Base-by-base conservation (phyloP, 2,113 vertebrate species). In the Amia ocellicauda region DNA sequence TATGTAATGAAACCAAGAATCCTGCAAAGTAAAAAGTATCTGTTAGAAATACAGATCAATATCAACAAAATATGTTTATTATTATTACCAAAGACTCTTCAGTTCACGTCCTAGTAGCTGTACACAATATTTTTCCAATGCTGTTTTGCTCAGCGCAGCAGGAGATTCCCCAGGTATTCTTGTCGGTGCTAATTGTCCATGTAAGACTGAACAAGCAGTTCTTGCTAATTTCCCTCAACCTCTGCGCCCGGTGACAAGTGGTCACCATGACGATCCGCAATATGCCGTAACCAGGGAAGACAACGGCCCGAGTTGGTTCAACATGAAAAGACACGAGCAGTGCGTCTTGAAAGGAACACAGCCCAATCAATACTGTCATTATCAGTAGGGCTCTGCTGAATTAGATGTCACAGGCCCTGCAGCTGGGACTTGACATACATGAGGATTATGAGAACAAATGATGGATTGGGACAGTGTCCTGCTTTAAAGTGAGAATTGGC, bases 341-440 rank as follows among this genome's bases (percentile, higher is more conserved):
- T 42, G 28, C 24, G 72, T 60, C 62, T 63, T 51, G 14, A 64
- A 70, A 69, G 68, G 60, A 75, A 75, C 60, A 68, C 64, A 69
- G 73, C 70, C 66, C 47, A 67, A 84, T 87, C 83, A 71, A 84
- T 83, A 85, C 47, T 69, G 77, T 69, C 73, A 83, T 85, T 81
- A 87, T 77, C 75, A 70, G 65, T 55, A 11, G 67, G 73, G 61
- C 70, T 31, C 63, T 62, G 72, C 74, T 80, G 78, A 85, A 87
- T 84, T 77, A 78, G 76, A 80, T 83, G 81, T 83, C 80, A 80
- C 58, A 51, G 64, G 69, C 62, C 69, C 54, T 7, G 68, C 74
- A 73, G 72, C 75, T 77, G 60, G 58, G 60, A 58, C 50, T 36
- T 76, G 78, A 79, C 74, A 63, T 65, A 66, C 72, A 56, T 73